Conservation (phyloP, 2,113 vertebrate genomes). For the Lophius piscatorius region DNA sequence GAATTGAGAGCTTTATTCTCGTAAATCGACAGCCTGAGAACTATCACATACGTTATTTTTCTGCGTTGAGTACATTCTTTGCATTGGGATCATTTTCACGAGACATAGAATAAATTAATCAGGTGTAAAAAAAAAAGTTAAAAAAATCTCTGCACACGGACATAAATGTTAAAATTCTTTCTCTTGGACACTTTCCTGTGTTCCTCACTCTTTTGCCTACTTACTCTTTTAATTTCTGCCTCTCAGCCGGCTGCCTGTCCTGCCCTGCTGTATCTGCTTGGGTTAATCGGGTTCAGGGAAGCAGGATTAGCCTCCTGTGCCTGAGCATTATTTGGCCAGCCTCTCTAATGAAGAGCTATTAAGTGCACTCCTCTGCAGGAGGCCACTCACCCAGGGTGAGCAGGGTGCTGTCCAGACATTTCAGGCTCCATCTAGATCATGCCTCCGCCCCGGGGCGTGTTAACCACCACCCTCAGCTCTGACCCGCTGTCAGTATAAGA, state of each 20-base stretch:
- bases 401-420: not conserved
- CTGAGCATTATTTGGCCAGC: slow-evolving; percentile 45
- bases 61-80: too few species aligned
- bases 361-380: slow-evolving; percentile 41
- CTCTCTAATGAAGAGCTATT: slow-evolving; percentile 57
- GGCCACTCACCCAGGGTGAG: slow-evolving; percentile 6
- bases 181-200: too few species aligned
- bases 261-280: slow-evolving; percentile 44
- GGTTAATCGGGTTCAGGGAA: slow-evolving; percentile 71
- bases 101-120: too few species aligned
- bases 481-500: not conserved
- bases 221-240: slow-evolving; percentile 15
- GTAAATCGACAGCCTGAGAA: too few species aligned
- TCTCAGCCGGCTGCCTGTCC: slow-evolving; percentile 9
- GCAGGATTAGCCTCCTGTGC: slow-evolving; percentile 68
- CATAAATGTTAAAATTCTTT: too few species aligned
- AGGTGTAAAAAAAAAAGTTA: too few species aligned
- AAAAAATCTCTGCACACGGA: too few species aligned
- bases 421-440: too few species aligned
- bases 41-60: too few species aligned
- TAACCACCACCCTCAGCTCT: slow-evolving; percentile 2
- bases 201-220: slow-evolving; percentile 8
- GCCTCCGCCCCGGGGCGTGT: too few species aligned
- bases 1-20: too few species aligned
- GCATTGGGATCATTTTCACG: too few species aligned